Percentiles rank a stretch among this genome's conserved stretches.
phyloP scores from a whole-genome alignment of 37 sponge, comb jelly and placozoan species.

The Beroe ovata region DNA sequence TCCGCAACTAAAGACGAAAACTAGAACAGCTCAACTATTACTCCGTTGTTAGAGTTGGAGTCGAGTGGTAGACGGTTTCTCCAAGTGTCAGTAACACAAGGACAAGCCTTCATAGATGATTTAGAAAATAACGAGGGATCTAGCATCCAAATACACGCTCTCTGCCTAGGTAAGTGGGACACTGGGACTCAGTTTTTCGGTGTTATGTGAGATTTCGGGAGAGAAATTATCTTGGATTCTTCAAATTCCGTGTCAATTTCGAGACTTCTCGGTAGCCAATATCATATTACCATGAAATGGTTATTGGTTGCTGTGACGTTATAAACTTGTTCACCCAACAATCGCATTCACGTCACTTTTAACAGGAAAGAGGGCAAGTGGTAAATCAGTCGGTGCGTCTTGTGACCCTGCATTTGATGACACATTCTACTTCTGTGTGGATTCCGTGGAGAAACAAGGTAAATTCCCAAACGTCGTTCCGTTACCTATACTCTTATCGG shows the following conservation, averaged over 20 bases:
- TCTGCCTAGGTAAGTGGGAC: slow-evolving; percentile 35
- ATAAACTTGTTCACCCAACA: too few species aligned
- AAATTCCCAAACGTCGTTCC: too few species aligned
- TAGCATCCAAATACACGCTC: slow-evolving; percentile 26
- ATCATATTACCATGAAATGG: background rate
- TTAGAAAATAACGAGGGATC: slow-evolving; percentile 14
- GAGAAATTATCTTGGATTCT: too few species aligned
- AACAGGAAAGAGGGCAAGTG: slow-evolving; percentile 17
- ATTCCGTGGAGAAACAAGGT: slow-evolving; percentile 26
- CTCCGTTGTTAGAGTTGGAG: background rate
- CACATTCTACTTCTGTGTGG: slow-evolving; percentile 60
- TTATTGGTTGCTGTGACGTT: background rate
- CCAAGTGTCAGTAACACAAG: slow-evolving; percentile 12
- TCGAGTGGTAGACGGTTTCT: slow-evolving; percentile 32
- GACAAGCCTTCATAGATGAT: slow-evolving; percentile 44
- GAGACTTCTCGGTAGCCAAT: background rate
- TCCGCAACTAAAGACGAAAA: too few species aligned
- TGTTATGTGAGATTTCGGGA: too few species aligned
- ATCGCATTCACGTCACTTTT: too few species aligned
- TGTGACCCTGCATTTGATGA: slow-evolving; percentile 56
- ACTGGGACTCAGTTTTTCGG: too few species aligned
- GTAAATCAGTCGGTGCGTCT: background rate
- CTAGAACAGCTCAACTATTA: too few species aligned
- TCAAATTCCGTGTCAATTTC: too few species aligned
- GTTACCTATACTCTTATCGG: too few species aligned